Evolutionary conservation across 2,113 vertebrate genomes (phyloP), one percentile per base, ranked within the genome.

Genomic region (Spermophilus dauricus): DNA sequence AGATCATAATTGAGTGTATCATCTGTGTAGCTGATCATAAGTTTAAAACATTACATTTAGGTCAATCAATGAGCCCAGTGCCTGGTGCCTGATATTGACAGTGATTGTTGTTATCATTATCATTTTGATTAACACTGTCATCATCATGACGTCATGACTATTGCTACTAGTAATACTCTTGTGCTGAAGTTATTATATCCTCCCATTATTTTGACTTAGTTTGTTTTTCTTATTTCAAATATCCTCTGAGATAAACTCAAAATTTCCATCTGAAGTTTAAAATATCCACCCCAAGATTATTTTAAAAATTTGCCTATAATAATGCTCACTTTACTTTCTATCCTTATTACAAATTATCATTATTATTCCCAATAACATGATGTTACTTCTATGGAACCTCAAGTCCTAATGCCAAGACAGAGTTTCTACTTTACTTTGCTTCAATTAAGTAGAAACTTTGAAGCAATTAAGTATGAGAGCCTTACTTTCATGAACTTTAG

Each of bases 401-500:
- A 81, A 69, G 51, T 51, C 56, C n/a, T 87, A 82, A 45, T n/a
- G 2, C 48, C 89, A 70, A 56, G 11, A 82, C 26, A 86, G 20
- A 39, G 42, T 80, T 75, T 86, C 22, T 20, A 53, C 28, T 80
- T 94, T 86, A 32, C n/a, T 96, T 87, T 61, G 12, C 51, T 73
- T 83, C 37, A 92, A 85, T 85, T 72, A 67, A 45, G 8, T 45
- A 45, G 45, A 45, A 45, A 45, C 63, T 26, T 92, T 58, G 42
- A 78, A 30, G 32, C 83, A 86, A 56, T 90, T 85, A 67, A 81
- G 13, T 83, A 34, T 39, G 34, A 61, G 51, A 86, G 32, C 88
- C 92, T 86, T 16, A 37, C 75, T 86, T 89, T 45, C n/a, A 86
- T 80, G 86, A 61, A 70, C 42, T 89, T 80, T 34, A 51, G 32